Evolutionary conservation across 37 sponge, comb jelly and placozoan species (phyloP).

Genomic region (Eunapius fragilis): DNA sequence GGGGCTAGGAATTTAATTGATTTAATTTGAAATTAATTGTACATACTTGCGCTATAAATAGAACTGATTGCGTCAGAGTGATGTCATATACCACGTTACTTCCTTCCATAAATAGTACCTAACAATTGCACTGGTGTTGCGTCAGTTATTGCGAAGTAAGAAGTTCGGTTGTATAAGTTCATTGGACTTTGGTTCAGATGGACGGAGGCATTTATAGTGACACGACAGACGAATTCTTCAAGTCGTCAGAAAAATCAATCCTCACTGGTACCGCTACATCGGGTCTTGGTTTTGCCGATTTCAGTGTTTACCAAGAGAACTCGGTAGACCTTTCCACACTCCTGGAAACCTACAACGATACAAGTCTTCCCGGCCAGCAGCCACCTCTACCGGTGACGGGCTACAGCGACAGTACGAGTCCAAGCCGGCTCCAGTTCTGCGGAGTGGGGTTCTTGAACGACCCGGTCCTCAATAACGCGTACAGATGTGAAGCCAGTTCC

Average conservation of each 20-base stretch:
- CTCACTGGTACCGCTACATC: background rate
- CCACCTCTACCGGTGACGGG: background rate
- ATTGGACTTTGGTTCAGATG: background rate
- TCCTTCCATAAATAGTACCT: background rate
- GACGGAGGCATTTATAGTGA: background rate
- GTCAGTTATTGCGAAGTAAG: background rate
- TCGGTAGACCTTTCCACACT: slow-evolving; percentile 59
- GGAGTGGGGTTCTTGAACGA: background rate
- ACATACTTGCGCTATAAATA: background rate
- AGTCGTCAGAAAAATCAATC: background rate
- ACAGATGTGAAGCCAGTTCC: background rate
- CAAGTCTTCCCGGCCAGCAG: background rate
- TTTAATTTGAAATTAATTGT: too few relatives aligned
- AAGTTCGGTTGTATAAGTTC: background rate
- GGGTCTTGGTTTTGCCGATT: background rate
- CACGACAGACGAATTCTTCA: background rate
- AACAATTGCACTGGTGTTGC: background rate
- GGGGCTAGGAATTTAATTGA: too few relatives aligned
- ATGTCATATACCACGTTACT: background rate
- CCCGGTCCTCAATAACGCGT: background rate
- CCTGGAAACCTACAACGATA: slow-evolving; percentile 30
- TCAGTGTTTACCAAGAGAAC: slow-evolving; percentile 55
- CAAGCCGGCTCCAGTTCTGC: background rate
- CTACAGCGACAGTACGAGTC: background rate
- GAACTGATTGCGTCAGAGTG: background rate